phyloP scores from a whole-genome alignment of 2,113 vertebrate genomes.

The Scartelaos histophorus region DNA sequence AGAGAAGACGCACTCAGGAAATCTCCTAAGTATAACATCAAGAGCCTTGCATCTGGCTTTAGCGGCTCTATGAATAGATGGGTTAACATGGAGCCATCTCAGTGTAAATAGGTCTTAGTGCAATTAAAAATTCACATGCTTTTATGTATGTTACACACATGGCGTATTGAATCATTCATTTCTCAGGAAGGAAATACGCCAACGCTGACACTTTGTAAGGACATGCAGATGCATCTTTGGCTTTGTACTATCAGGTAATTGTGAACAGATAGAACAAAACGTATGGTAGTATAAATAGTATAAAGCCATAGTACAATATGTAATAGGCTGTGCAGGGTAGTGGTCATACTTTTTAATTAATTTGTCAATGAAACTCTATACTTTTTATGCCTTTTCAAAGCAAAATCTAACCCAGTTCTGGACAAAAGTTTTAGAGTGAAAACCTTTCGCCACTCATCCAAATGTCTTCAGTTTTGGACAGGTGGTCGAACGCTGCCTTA shows the following conservation, averaged over 20 bases:
- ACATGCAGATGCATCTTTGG: conserved; percentile 26
- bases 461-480: no score
- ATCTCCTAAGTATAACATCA: conserved; percentile 12
- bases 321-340: neutral
- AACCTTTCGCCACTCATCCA: no score
- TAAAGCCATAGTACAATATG: neutral
- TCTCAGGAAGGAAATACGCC: neutral
- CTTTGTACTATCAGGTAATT: conserved; percentile 14
- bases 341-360: neutral
- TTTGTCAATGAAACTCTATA: no score
- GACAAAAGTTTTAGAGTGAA: no score
- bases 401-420: no score
- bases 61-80: neutral
- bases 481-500: no score
- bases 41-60: neutral
- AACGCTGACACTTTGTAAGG: conserved; percentile 4
- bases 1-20: neutral
- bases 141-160: neutral
- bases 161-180: neutral
- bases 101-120: conserved; percentile 3
- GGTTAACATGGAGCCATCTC: neutral
- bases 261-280: neutral
- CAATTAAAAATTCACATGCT: neutral
- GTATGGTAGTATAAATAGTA: neutral
- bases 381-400: no score